Evolutionary conservation across 2,113 vertebrate species (phyloP).

Genomic region (Oriolus oriolus): DNA sequence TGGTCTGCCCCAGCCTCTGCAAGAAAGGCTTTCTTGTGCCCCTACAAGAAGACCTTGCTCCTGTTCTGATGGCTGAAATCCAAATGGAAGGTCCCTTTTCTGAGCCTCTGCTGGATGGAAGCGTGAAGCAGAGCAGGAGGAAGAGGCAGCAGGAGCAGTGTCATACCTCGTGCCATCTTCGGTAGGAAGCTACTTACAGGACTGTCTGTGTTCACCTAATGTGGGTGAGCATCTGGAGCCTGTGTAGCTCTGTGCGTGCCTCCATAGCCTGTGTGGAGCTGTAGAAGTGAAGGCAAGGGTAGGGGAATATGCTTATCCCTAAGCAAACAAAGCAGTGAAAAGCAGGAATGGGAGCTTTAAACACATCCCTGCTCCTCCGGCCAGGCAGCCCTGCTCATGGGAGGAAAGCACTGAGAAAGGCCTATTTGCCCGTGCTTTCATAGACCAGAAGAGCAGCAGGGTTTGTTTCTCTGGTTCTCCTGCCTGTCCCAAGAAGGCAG

Average conservation of each 20-base stretch:
- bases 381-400: not conserved
- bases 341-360: not conserved
- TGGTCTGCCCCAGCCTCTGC: not conserved
- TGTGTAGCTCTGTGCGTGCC: fast-evolving
- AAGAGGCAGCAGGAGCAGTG: not conserved
- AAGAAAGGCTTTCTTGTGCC: not conserved
- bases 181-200: not conserved
- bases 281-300: not conserved
- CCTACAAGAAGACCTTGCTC: not conserved
- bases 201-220: not conserved
- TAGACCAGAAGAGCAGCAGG: not conserved
- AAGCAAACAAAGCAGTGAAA: not conserved
- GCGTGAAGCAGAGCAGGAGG: not conserved
- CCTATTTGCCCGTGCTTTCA: not conserved
- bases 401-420: not conserved
- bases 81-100: not conserved
- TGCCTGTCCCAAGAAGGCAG: not conserved
- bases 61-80: not conserved
- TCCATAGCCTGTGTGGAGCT: fast-evolving
- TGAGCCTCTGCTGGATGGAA: not conserved
- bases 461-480: not conserved
- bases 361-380: not conserved
- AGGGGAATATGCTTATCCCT: not conserved
- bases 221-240: not conserved
- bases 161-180: fast-evolving